Evolutionary conservation across 92 coral and sea anemone genomes (phyloP).

Genomic region (Anthopleura xanthogrammica): DNA sequence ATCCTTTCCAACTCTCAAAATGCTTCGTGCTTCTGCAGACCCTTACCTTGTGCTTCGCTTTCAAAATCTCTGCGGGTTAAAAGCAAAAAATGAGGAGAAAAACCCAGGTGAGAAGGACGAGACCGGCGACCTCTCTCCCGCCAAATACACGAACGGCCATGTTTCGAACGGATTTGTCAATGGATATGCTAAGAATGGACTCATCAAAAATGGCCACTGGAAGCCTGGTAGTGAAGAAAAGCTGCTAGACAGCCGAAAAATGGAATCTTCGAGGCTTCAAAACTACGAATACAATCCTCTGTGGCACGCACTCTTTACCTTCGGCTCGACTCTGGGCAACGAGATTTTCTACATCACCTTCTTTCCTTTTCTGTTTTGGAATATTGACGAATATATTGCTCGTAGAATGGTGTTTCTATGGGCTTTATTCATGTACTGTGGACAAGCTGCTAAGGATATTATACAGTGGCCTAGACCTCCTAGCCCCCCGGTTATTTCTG

Average conservation of each 20-base stretch:
- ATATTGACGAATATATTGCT: slow-evolving; percentile 76
- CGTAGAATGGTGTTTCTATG: slow-evolving; percentile 69
- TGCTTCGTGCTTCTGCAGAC: slow-evolving; percentile 89
- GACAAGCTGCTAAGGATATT: slow-evolving; percentile 89
- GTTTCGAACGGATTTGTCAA: slow-evolving; percentile 30
- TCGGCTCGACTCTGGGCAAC: slow-evolving; percentile 91
- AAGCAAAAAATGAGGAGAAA: slow-evolving; percentile 45
- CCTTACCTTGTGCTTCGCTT: slow-evolving; percentile 79
- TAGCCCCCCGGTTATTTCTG: slow-evolving; percentile 84
- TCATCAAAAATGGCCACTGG: slow-evolving; percentile 34
- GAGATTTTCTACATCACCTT: slow-evolving; percentile 85
- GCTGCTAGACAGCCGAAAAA: slow-evolving; percentile 27
- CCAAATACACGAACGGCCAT: slow-evolving; percentile 46
- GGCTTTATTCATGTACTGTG: slow-evolving; percentile 86
- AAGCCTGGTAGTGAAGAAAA: slow-evolving; percentile 10
- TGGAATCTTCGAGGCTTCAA: slow-evolving; percentile 30
- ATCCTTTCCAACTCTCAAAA: slow-evolving; percentile 26
- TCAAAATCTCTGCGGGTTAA: slow-evolving; percentile 81
- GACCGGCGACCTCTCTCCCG: slow-evolving; percentile 19
- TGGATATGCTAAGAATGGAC: slow-evolving; percentile 35
- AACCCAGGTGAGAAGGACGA: slow-evolving; percentile 29
- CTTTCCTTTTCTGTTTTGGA: slow-evolving; percentile 92
- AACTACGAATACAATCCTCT: slow-evolving; percentile 67
- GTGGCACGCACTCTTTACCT: slow-evolving; percentile 68
- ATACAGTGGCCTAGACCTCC: slow-evolving; percentile 93